phyloP scores from a whole-genome alignment of 2,113 vertebrate species.

The Galbula dea region DNA sequence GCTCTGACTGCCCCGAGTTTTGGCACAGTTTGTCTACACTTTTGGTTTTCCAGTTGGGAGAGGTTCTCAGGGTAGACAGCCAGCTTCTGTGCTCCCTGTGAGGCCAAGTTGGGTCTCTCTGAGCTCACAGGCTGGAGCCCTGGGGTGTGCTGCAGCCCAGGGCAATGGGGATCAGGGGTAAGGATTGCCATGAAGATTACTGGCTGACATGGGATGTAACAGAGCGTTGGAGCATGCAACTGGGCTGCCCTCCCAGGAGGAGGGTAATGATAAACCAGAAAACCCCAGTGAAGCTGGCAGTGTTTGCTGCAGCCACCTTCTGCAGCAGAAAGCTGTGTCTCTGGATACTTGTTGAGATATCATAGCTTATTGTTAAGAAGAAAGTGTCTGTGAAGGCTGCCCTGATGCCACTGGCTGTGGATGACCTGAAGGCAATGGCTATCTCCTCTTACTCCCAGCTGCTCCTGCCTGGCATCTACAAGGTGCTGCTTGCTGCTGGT shows the following conservation, averaged over 20 bases:
- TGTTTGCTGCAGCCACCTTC: background rate
- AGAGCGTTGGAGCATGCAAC: background rate
- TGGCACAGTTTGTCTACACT: background rate
- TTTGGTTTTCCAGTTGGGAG: too few relatives aligned
- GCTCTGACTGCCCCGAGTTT: background rate
- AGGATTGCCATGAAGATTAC: background rate
- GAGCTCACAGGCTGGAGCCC: background rate
- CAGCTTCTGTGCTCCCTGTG: background rate
- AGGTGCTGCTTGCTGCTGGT: background rate
- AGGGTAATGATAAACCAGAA: slow-evolving; percentile 18
- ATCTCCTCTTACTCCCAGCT: background rate
- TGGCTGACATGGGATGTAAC: background rate
- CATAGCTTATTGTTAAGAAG: accelerated
- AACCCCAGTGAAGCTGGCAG: background rate
- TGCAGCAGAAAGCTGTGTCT: background rate
- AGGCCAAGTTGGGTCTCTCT: background rate
- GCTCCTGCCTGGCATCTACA: background rate
- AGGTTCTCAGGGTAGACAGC: background rate
- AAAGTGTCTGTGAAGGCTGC: background rate
- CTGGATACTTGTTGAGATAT: accelerated
- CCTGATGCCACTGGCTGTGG: background rate
- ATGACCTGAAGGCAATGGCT: background rate
- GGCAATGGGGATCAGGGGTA: background rate
- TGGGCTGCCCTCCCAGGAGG: background rate
- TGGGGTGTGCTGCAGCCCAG: background rate